Evolutionary conservation across 2,888 invertebrate genomes (phyloP), one percentile per base, ranked within the genome.

Genomic region (Pristionchus fissidentatus): DNA sequence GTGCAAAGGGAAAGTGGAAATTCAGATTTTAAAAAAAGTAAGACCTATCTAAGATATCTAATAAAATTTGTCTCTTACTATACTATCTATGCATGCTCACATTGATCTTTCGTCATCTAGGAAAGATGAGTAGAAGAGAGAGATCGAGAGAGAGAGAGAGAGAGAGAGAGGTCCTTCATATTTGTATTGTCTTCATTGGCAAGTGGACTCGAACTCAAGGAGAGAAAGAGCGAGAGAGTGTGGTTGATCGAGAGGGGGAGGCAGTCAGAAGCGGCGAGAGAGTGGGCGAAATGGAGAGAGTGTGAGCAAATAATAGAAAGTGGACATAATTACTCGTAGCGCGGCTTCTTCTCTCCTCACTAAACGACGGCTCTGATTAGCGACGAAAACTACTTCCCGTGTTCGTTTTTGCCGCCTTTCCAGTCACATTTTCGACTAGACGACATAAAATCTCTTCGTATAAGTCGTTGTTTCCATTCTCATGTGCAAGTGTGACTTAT

Each of bases 141-240:
- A n/a, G n/a, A n/a, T n/a, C n/a, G n/a, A n/a, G n/a, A n/a, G n/a
- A n/a, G n/a, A n/a, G n/a, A n/a, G n/a, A n/a, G n/a, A n/a, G n/a
- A n/a, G n/a, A n/a, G n/a, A n/a, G n/a, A n/a, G n/a, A n/a, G 60
- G 60, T 60, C 41, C 70, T 70, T 41, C 70, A 70, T 70, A 70
- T 70, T 70, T 70, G 70, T 41, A 70, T 70, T 70, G 70, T 70
- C 70, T 70, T 70, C 26, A 38, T 41, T 8, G 3, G 35, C 22
- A 29, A 66, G 66, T 66, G 70, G 70, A 70, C 70, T 70, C 43
- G 70, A 70, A 70, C 70, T 70, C 70, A 41, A 70, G 70, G 70
- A 70, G 26, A 15, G 3, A 19, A n/a, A 19, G 22, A 19, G 7
- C 8, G 70, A 70, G 70, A 70, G 70, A 70, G 41, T 15, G 19